These are phyloP conservation scores for Heterochromis multidens DNA, from an alignment of 2,113 vertebrate species.

Conservation along the genomic window DNA sequence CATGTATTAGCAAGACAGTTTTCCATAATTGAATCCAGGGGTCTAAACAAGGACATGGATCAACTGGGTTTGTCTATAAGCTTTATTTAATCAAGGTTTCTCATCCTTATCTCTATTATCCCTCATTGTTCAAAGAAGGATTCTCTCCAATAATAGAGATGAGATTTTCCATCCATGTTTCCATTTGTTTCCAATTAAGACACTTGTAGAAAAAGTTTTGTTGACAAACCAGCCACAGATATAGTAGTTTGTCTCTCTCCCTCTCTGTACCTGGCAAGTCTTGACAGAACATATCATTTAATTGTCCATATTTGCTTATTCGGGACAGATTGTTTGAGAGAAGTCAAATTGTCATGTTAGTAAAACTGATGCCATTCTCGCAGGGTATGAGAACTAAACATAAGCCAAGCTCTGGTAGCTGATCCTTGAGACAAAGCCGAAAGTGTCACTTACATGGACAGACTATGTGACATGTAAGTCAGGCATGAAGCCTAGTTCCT, in stretches of 20 bases:
- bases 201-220: constrained; percentile 13
- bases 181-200: constrained; percentile 64
- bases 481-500: neutral
- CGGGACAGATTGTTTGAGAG: constrained; percentile 5
- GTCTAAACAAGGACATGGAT: constrained; percentile 26
- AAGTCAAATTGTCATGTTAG: neutral
- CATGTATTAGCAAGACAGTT: neutral
- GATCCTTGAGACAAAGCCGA: constrained; percentile 1
- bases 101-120: constrained; percentile 57
- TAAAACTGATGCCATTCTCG: constrained; percentile 21
- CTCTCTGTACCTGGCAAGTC: constrained; percentile 38
- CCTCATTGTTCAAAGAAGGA: constrained; percentile 19
- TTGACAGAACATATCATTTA: constrained; percentile 49
- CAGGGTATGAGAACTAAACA: constrained; percentile 3
- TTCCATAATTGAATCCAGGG: constrained; percentile 37
- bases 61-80: constrained; percentile 23
- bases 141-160: constrained; percentile 36
- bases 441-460: neutral
- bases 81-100: constrained; percentile 38
- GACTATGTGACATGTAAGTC: constrained; percentile 12
- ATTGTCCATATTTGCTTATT: constrained; percentile 5
- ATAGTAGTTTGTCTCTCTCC: constrained; percentile 44
- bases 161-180: constrained; percentile 36
- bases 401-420: constrained; percentile 9
- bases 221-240: neutral